phyloP scores from a whole-genome alignment of 2,888 invertebrate genomes.

The Leucophora obtusa region DNA sequence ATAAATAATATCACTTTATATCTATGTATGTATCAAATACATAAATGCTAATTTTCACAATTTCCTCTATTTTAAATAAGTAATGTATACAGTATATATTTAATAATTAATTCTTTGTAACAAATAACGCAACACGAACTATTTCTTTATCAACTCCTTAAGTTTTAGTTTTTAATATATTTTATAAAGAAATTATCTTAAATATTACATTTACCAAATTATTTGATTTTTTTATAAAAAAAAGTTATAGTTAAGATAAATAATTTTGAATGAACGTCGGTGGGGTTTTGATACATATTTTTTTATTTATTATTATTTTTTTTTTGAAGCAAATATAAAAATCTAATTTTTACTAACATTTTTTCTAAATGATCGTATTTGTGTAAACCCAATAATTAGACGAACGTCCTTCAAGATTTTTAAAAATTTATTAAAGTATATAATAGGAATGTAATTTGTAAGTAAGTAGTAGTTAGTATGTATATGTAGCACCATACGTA shows the following conservation, averaged over 20 bases:
- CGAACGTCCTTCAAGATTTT: conserved; percentile 29
- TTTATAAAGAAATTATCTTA: conserved; percentile 25
- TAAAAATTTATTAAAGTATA: background rate
- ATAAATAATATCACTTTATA: background rate
- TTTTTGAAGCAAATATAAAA: conserved; percentile 33
- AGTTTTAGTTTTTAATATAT: background rate
- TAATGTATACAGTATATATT: background rate
- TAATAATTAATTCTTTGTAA: conserved; percentile 35
- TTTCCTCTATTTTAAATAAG: background rate
- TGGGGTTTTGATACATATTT: conserved; percentile 34
- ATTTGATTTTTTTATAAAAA: conserved; percentile 14
- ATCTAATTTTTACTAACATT: conserved; percentile 13
- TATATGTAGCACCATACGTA: conserved; percentile 49
- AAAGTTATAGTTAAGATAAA: conserved; percentile 18
- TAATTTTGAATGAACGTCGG: conserved; percentile 53
- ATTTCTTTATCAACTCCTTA: conserved; percentile 37
- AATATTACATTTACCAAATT: conserved; percentile 24
- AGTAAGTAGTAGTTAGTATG: conserved; percentile 8
- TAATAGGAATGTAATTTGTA: background rate
- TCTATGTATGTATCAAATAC: background rate
- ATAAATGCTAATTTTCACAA: background rate
- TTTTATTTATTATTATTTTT: no score
- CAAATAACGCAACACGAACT: conserved; percentile 61
- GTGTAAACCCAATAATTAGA: conserved; percentile 28
- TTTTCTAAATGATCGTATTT: background rate